Conservation (phyloP, 2,888 invertebrate species). For the Clivina fossor region DNA sequence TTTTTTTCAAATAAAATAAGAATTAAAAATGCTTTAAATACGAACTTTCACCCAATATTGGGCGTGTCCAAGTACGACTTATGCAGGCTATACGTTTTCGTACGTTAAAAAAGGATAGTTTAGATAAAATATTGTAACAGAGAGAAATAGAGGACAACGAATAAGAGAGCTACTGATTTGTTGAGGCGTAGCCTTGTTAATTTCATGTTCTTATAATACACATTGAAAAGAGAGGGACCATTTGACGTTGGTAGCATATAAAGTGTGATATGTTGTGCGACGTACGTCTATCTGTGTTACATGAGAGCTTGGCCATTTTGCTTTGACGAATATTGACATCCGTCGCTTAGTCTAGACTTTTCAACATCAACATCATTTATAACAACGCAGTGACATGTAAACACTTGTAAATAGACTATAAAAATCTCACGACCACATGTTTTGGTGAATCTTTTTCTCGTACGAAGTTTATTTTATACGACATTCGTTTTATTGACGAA, state of each 20-base stretch:
- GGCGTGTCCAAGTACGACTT: slow-evolving; percentile 47
- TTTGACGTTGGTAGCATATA: background rate
- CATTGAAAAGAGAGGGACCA: background rate
- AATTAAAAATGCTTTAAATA: background rate
- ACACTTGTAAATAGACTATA: slow-evolving; percentile 46
- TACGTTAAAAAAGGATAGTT: background rate
- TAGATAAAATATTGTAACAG: background rate
- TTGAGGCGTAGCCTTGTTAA: slow-evolving; percentile 16
- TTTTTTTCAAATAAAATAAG: slow-evolving; percentile 1
- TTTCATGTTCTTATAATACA: background rate
- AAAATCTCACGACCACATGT: slow-evolving; percentile 46
- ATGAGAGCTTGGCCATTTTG: slow-evolving; percentile 70
- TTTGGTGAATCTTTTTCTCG: slow-evolving; percentile 37
- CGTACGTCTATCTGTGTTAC: slow-evolving; percentile 45
- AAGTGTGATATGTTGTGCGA: slow-evolving; percentile 3
- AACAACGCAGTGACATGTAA: slow-evolving; percentile 56
- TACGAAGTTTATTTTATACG: background rate
- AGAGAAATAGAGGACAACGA: slow-evolving; percentile 26
- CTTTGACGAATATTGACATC: slow-evolving; percentile 75
- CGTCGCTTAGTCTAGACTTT: slow-evolving; percentile 56
- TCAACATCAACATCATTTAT: slow-evolving; percentile 53
- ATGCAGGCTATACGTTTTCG: slow-evolving; percentile 21
- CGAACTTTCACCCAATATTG: slow-evolving; percentile 42
- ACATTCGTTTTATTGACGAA: slow-evolving; percentile 17
- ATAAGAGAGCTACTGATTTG: slow-evolving; percentile 4